Evolutionary conservation across 2,888 invertebrate species (phyloP).

Genomic region (Gryllus longicercus): DNA sequence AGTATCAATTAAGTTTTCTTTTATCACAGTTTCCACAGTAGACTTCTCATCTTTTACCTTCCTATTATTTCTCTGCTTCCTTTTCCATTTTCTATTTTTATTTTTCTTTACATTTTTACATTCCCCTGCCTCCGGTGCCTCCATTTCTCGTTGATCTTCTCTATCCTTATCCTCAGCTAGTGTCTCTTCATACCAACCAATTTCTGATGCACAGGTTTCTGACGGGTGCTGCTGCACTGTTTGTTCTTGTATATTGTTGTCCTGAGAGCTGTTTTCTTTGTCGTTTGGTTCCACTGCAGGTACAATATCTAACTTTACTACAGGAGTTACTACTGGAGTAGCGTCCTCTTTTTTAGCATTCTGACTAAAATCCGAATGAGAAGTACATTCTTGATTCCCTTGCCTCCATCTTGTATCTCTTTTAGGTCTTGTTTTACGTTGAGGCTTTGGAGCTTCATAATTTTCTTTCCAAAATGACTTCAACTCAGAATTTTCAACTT

Average conservation of each 20-base stretch:
- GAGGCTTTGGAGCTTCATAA: neutral
- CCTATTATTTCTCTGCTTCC: neutral
- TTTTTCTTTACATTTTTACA: constrained; percentile 23
- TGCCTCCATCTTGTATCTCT: neutral
- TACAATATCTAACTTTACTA: neutral
- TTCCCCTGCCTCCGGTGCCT: constrained; percentile 26
- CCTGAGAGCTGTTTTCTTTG: neutral
- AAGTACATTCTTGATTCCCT: neutral
- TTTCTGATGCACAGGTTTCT: neutral
- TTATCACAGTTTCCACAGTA: neutral
- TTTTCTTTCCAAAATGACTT: neutral
- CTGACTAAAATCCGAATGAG: neutral
- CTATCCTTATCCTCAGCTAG: constrained; percentile 11
- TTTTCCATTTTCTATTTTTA: constrained; percentile 18
- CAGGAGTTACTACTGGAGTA: neutral
- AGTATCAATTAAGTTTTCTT: neutral
- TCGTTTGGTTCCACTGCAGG: neutral
- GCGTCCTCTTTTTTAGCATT: neutral
- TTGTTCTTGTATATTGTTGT: neutral
- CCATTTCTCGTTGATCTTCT: constrained; percentile 19
- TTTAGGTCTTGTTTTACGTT: neutral
- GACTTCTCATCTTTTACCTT: neutral
- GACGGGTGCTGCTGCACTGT: neutral
- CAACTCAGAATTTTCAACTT: neutral
- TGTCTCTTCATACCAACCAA: neutral